phyloP scores from a whole-genome alignment of 2,797 vertebrate species.

The Sebastes umbrosus region DNA sequence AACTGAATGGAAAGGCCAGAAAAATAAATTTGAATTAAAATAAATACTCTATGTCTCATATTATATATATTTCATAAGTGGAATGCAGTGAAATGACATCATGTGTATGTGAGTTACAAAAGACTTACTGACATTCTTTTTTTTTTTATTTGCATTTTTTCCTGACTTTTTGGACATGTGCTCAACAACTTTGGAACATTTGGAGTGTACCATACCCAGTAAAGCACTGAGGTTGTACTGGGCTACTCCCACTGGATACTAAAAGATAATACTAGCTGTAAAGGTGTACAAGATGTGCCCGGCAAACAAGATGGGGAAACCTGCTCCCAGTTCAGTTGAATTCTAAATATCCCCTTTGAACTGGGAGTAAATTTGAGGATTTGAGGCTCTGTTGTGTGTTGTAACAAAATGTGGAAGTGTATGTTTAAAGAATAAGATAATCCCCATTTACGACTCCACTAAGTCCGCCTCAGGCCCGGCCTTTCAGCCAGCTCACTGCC shows the following conservation, averaged over 20 bases:
- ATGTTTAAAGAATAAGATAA: constrained; percentile 22
- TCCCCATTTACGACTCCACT: constrained; percentile 13
- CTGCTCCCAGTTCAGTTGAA: not conserved
- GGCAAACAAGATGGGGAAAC: not conserved
- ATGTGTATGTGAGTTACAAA: not conserved
- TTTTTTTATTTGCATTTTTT: not conserved
- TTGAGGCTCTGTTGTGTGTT: not conserved
- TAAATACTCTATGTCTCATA: not conserved
- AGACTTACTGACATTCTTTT: not conserved
- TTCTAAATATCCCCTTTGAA: not conserved
- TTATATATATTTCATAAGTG: not conserved
- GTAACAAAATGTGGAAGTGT: constrained; percentile 27
- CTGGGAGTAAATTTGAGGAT: not conserved
- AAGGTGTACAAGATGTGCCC: not conserved
- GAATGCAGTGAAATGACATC: not conserved
- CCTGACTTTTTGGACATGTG: not conserved
- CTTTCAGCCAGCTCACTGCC: constrained; percentile 49
- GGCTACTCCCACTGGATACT: not conserved
- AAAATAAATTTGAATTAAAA: not conserved
- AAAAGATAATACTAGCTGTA: not conserved
- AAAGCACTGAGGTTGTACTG: not conserved
- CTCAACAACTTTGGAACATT: not conserved
- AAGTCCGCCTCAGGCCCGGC: not conserved
- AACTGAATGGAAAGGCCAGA: not conserved
- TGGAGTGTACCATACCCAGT: not conserved